phyloP scores from a whole-genome alignment of 2,113 vertebrate species.

The Macquaria ambigua region DNA sequence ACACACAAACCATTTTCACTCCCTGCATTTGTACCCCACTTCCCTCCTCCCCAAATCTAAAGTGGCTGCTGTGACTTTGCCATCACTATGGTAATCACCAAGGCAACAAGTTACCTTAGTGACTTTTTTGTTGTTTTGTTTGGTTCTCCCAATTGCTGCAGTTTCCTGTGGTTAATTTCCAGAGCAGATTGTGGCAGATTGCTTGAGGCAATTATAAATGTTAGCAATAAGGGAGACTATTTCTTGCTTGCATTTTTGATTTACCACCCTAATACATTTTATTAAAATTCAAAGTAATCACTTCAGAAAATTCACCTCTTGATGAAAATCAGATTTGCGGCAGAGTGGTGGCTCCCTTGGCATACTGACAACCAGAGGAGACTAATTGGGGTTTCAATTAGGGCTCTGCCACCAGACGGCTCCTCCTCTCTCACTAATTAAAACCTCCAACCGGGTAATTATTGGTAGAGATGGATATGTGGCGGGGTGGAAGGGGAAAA shows the following conservation, averaged over 20 bases:
- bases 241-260: conserved; percentile 40
- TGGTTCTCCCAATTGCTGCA: conserved; percentile 18
- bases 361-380: conserved; percentile 47
- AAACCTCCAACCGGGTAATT: conserved; percentile 65
- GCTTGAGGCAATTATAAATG: conserved; percentile 58
- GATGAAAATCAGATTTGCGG: conserved; percentile 64
- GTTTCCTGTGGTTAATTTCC: conserved; percentile 66
- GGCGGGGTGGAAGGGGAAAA: conserved; percentile 8
- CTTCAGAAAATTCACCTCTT: conserved; percentile 54
- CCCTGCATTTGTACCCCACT: conserved; percentile 11
- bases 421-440: conserved; percentile 68
- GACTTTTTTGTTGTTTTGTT: conserved; percentile 59
- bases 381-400: conserved; percentile 76
- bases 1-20: conserved; percentile 5
- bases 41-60: conserved; percentile 29
- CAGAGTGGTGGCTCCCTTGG: conserved; percentile 1
- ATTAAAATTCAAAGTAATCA: conserved; percentile 59
- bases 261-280: conserved; percentile 36
- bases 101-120: conserved; percentile 74
- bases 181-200: conserved; percentile 57
- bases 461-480: conserved; percentile 45
- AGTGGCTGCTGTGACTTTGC: conserved; percentile 41
- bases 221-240: conserved; percentile 8
- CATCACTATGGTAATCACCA: conserved; percentile 68
- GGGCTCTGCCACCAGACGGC: conserved; percentile 33